Conservation (phyloP, 2,113 vertebrate genomes). For the Sporophila hypoxantha region DNA sequence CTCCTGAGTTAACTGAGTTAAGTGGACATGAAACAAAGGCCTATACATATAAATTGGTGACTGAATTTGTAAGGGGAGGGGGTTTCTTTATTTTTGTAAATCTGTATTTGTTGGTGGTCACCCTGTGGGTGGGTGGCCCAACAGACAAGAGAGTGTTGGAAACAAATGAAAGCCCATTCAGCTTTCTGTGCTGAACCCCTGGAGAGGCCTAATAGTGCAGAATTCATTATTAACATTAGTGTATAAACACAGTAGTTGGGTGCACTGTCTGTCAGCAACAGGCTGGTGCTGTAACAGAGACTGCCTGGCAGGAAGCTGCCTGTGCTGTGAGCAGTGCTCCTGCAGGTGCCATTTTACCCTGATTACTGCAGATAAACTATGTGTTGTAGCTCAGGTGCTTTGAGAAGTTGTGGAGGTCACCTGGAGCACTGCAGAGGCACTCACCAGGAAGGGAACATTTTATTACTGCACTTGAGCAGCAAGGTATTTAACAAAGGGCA, state of each 20-base stretch:
- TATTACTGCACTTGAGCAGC: not conserved
- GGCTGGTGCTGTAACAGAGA: not conserved
- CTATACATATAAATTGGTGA: not conserved
- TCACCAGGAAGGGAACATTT: not conserved
- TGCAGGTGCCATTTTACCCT: slow-evolving; percentile 32
- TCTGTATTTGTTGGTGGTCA: not conserved
- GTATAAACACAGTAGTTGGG: not conserved
- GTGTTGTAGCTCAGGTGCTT: not conserved
- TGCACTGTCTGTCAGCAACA: not conserved
- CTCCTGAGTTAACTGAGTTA: not conserved
- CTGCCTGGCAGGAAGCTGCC: not conserved
- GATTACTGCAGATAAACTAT: not conserved
- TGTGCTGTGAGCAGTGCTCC: not conserved
- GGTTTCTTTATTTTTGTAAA: not conserved
- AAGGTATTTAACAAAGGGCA: slow-evolving; percentile 8
- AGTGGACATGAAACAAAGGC: not conserved
- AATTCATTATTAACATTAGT: not conserved
- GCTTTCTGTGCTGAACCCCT: not conserved
- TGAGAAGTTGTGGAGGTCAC: not conserved
- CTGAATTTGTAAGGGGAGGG: not conserved
- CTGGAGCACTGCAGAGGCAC: not conserved
- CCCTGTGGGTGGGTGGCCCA: not conserved
- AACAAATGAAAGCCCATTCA: not conserved
- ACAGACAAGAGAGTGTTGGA: not conserved
- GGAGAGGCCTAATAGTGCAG: not conserved